These are phyloP conservation scores for Geococcyx californianus DNA, from an alignment of 2,113 vertebrate species.

Conservation along the genomic window DNA sequence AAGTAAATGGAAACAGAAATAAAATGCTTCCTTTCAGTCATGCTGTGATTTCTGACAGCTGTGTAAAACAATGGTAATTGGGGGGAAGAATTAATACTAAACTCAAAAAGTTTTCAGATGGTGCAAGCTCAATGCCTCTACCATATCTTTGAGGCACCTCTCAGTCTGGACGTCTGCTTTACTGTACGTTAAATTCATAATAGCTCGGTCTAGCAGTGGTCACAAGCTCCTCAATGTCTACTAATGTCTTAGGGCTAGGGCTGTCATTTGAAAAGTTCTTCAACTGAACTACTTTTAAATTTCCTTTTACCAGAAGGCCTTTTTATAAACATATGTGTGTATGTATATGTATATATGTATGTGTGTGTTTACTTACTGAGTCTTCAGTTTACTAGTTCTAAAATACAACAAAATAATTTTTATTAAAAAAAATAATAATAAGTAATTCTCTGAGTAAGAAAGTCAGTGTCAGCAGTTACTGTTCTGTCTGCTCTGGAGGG, in stretches of 20 bases:
- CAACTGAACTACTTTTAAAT: not conserved
- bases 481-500: not conserved
- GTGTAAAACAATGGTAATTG: constrained; percentile 2
- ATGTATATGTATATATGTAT: not conserved
- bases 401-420: not conserved
- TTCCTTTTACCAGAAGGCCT: not conserved
- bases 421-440: not conserved
- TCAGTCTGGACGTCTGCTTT: constrained; percentile 48
- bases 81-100: constrained; percentile 8
- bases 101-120: constrained; percentile 16
- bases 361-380: not conserved
- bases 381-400: not conserved
- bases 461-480: not conserved
- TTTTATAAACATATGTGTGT: not conserved
- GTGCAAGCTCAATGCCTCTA: constrained; percentile 25
- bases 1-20: constrained; percentile 24
- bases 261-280: constrained; percentile 20
- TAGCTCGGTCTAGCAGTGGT: constrained; percentile 13
- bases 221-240: constrained; percentile 31
- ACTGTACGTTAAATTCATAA: constrained; percentile 21
- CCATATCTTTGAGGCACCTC: constrained; percentile 36
- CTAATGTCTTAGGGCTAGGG: not conserved
- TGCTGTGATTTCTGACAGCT: constrained; percentile 35
- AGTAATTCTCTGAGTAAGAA: not conserved
- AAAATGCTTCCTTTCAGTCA: not conserved